Base-by-base conservation (phyloP, 1,140 invertebrate genomes). In the Atta cephalotes region DNA sequence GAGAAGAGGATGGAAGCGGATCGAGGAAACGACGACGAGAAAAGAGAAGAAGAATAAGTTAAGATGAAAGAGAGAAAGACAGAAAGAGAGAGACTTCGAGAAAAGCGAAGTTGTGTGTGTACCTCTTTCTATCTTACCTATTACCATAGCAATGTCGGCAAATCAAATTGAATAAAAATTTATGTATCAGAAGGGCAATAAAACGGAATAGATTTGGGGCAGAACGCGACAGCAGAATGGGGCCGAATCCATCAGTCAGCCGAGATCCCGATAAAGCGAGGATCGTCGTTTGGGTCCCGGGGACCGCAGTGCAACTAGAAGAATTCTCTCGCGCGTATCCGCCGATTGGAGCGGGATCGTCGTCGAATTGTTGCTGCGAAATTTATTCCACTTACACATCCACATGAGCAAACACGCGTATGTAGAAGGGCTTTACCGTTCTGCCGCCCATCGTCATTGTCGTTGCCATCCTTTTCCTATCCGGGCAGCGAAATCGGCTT, bases 91-190 rank as follows among this genome's bases (percentile, higher is more conserved):
- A 53, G 18, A n/a, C 16, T 58, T 45, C 21, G 6, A 21, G 58
- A 3, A 74, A 25, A 62, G 58, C 63, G 14, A n/a, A 21, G 68
- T 58, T 39, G 79, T 49, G 77, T 58, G 82, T 70, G 87, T 76
- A 77, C 78, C 72, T 85, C 84, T 71, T 84, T 71, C 66, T 71
- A 66, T n/a, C 45, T 25, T 25, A 25, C 25, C 87, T 87, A 92
- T 93, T 92, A 93, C 91, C 92, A 93, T 93, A 93, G 91, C 91
- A 92, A 93, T 93, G 88, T 92, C 80, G 91, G 91, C 91, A 93
- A 93, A 93, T 93, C 91, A 93, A 93, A 92, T 93, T 92, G 90
- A 93, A 93, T 93, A 93, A 92, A 93, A 93, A 93, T 93, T 93
- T 93, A 93, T 93, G 93, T 93, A 93, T 93, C 92, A 92, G 92